Evolutionary conservation across 2,797 vertebrate genomes (phyloP).

Genomic region (Gymnodraco acuticeps): DNA sequence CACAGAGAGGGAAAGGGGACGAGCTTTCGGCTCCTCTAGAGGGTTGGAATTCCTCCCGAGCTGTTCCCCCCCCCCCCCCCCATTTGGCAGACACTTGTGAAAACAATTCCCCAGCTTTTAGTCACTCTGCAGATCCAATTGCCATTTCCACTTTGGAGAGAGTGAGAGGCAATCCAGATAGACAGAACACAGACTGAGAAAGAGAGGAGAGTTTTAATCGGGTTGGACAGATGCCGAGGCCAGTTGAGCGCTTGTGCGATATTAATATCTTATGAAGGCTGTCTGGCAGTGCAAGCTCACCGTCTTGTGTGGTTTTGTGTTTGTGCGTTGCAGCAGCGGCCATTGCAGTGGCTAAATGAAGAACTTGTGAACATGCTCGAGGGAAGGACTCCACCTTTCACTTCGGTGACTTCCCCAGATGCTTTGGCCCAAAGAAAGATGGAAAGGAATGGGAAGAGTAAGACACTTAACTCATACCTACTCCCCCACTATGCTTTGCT

Average conservation of each 20-base stretch:
- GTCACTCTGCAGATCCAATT: constrained; percentile 83
- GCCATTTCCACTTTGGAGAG: constrained; percentile 82
- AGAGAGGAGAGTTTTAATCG: constrained; percentile 76
- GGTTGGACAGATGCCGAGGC: constrained; percentile 79
- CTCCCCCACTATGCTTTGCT: constrained; percentile 29
- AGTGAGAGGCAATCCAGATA: constrained; percentile 75
- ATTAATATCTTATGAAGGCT: constrained; percentile 82
- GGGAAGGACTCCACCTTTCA: constrained; percentile 73
- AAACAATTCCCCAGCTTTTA: constrained; percentile 85
- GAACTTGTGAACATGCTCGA: constrained; percentile 78
- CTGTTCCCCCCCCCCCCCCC: constrained; percentile 55
- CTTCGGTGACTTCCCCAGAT: constrained; percentile 77
- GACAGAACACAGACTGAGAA: constrained; percentile 67
- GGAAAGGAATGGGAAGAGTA: constrained; percentile 79
- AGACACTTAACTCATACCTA: constrained; percentile 49
- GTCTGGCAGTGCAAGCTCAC: constrained; percentile 73
- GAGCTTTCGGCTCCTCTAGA: constrained; percentile 75
- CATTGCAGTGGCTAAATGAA: constrained; percentile 72
- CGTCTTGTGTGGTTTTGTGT: constrained; percentile 76
- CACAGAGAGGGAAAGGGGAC: constrained; percentile 67
- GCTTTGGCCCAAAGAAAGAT: constrained; percentile 80
- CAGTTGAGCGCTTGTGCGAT: constrained; percentile 74
- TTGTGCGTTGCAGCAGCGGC: constrained; percentile 76
- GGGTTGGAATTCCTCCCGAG: constrained; percentile 80
- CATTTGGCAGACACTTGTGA: constrained; percentile 84